Conservation (phyloP, 2,113 vertebrate species). For the Mastomys natalensis region DNA sequence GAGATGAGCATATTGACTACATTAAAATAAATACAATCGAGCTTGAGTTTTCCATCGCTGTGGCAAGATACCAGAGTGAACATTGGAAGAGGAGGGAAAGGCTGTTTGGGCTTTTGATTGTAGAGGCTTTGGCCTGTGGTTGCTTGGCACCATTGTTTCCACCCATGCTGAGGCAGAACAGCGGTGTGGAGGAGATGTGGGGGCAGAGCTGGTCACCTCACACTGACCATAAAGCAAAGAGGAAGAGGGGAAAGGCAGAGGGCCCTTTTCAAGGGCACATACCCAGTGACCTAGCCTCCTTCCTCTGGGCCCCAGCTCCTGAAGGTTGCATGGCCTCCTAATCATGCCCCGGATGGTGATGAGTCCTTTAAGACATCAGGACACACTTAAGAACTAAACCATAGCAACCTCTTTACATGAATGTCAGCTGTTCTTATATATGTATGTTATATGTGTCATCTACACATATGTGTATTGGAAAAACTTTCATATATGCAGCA, state of each 20-base stretch:
- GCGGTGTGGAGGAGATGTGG: background rate
- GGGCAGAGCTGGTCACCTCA: background rate
- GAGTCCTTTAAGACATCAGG: too few relatives aligned
- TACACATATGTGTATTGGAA: background rate
- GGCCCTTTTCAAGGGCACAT: background rate
- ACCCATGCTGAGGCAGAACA: background rate
- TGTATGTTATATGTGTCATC: background rate
- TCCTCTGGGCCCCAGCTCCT: background rate
- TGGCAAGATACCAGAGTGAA: background rate
- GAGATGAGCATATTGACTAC: background rate
- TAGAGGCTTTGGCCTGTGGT: background rate
- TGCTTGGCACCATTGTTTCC: background rate
- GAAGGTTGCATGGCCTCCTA: background rate
- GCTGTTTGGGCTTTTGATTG: background rate
- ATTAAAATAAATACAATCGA: background rate
- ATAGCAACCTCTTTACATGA: background rate
- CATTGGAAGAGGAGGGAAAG: background rate
- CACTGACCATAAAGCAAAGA: background rate
- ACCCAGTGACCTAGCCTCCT: background rate
- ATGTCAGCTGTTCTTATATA: background rate
- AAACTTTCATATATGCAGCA: conserved; percentile 3
- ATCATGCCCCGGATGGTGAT: background rate
- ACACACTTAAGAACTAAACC: background rate
- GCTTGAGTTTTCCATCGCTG: background rate
- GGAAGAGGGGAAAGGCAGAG: background rate